Conservation (phyloP, 2,888 invertebrate genomes). For the Trissolcus japonicus region DNA sequence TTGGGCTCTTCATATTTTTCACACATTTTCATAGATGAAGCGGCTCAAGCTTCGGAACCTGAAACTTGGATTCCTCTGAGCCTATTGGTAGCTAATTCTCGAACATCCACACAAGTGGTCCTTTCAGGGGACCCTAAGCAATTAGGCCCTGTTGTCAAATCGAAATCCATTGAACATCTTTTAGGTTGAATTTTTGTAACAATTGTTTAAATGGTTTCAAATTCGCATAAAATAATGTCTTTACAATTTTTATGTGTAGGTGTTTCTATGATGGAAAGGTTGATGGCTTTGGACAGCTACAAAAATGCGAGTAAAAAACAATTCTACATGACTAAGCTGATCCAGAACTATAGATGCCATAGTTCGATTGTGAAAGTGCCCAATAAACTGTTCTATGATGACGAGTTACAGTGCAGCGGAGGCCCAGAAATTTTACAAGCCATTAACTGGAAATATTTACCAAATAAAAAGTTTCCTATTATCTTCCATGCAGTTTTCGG, state of each 20-base stretch:
- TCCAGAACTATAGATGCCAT: conserved; percentile 86
- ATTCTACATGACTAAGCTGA: conserved; percentile 84
- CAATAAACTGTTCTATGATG: conserved; percentile 84
- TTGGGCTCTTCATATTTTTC: conserved; percentile 77
- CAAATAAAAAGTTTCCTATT: conserved; percentile 77
- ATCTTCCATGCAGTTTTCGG: conserved; percentile 81
- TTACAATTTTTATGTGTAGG: conserved; percentile 71
- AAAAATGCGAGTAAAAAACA: conserved; percentile 74
- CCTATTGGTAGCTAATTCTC: conserved; percentile 43
- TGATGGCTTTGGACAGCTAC: conserved; percentile 78
- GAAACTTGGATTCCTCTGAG: conserved; percentile 80
- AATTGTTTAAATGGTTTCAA: neutral
- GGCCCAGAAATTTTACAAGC: conserved; percentile 60
- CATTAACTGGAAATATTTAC: conserved; percentile 74
- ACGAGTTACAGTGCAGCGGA: conserved; percentile 72
- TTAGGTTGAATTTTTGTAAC: conserved; percentile 67
- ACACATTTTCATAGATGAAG: conserved; percentile 87
- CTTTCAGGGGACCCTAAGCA: conserved; percentile 86
- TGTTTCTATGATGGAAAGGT: conserved; percentile 83
- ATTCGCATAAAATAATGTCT: no score
- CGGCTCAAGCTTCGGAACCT: conserved; percentile 84
- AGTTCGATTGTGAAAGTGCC: conserved; percentile 81
- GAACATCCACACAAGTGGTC: conserved; percentile 78
- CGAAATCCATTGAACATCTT: conserved; percentile 72
- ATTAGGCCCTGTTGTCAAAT: conserved; percentile 81